These are phyloP conservation scores for Cyclura pinguis DNA, from an alignment of 2,797 vertebrate species.

Conservation along the genomic window DNA sequence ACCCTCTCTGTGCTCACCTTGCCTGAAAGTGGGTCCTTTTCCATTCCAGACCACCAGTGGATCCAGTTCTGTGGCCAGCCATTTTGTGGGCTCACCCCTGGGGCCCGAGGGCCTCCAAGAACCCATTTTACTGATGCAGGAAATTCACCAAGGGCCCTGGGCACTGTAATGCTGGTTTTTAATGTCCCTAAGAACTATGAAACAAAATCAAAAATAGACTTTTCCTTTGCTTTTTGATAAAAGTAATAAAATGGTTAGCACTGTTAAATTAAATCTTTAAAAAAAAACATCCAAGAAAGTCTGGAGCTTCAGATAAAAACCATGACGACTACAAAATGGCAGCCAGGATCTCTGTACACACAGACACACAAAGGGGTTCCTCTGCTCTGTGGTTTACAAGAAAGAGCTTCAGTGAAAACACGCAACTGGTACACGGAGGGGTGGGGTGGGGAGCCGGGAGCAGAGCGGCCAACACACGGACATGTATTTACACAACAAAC, in stretches of 20 bases:
- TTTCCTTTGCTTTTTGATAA: constrained; percentile 73
- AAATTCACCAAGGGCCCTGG: not conserved
- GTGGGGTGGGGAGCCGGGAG: not conserved
- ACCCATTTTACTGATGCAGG: not conserved
- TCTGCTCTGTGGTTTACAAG: constrained; percentile 6
- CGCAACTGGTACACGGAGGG: constrained; percentile 29
- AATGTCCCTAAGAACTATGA: constrained; percentile 71
- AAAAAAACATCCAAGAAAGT: constrained; percentile 71
- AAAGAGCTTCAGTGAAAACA: constrained; percentile 28
- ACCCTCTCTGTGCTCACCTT: too few relatives aligned
- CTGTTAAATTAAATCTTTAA: constrained; percentile 83
- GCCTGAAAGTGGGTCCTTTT: not conserved
- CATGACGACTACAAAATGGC: constrained; percentile 73
- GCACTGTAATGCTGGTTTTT: constrained; percentile 61
- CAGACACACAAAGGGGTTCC: constrained; percentile 51
- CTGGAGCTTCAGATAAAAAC: constrained; percentile 59
- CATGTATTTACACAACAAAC: constrained; percentile 62
- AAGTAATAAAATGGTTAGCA: constrained; percentile 82
- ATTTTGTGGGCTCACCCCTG: not conserved
- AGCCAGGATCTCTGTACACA: constrained; percentile 71
- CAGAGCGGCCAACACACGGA: constrained; percentile 4
- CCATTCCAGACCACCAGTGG: not conserved
- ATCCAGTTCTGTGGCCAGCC: not conserved
- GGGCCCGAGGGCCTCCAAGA: too few relatives aligned
- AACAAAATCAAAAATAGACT: constrained; percentile 81